Evolutionary conservation across 2,797 vertebrate species (phyloP).

Genomic region (Carapus acus): DNA sequence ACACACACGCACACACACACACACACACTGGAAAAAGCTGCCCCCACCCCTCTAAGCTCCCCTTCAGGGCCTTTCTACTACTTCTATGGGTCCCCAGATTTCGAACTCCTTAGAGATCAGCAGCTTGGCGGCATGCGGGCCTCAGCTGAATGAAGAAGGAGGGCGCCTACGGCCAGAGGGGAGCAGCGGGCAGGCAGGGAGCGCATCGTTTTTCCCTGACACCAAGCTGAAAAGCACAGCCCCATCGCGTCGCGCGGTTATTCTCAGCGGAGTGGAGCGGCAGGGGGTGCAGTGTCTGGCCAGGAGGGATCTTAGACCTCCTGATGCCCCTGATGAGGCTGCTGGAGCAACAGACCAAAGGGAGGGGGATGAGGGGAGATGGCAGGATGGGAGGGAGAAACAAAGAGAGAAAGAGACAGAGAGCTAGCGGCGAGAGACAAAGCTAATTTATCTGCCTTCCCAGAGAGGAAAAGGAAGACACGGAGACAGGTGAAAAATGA

Average conservation of each 20-base stretch:
- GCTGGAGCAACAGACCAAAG: slow-evolving; percentile 15
- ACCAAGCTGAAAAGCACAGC: slow-evolving; percentile 41
- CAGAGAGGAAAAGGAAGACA: slow-evolving; percentile 11
- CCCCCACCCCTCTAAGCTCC: slow-evolving; percentile 41
- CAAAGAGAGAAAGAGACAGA: slow-evolving; percentile 39
- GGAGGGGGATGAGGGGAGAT: slow-evolving; percentile 17
- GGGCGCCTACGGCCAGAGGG: slow-evolving; percentile 42
- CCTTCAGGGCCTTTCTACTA: slow-evolving; percentile 48
- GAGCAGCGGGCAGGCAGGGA: slow-evolving; percentile 15
- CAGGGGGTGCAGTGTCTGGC: slow-evolving; percentile 46
- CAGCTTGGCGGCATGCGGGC: slow-evolving; percentile 40
- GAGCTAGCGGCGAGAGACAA: slow-evolving; percentile 32
- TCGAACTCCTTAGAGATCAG: slow-evolving; percentile 55
- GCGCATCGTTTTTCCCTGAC: slow-evolving; percentile 44
- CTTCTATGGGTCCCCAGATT: slow-evolving; percentile 25
- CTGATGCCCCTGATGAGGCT: slow-evolving; percentile 24
- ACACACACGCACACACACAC: slow-evolving; percentile 7
- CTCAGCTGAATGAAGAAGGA: slow-evolving; percentile 33
- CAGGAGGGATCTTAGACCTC: slow-evolving; percentile 48
- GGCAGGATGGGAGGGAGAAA: background rate
- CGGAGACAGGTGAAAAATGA: slow-evolving; percentile 23
- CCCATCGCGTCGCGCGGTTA: slow-evolving; percentile 29
- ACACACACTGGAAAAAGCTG: slow-evolving; percentile 21
- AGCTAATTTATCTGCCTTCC: slow-evolving; percentile 35
- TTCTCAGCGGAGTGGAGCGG: slow-evolving; percentile 38